Conservation (phyloP, 1,140 invertebrate genomes). For the Cylas formicarius region DNA sequence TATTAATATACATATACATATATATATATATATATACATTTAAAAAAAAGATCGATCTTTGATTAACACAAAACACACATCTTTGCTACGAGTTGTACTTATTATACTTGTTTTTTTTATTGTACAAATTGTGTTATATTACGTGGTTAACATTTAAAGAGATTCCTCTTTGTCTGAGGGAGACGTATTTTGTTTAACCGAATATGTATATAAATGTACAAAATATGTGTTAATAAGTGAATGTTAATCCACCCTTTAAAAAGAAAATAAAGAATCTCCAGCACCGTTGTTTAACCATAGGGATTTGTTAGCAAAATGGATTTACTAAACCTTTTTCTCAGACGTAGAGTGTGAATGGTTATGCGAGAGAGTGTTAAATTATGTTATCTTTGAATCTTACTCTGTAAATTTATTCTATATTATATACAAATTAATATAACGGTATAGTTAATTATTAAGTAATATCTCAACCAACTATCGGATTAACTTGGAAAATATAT, state of each 20-base stretch:
- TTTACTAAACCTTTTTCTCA: constrained; percentile 20
- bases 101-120: constrained; percentile 37
- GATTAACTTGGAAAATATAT: constrained; percentile 36
- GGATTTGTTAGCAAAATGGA: constrained; percentile 18
- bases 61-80: constrained; percentile 34
- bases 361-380: constrained; percentile 36
- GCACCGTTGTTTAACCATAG: constrained; percentile 23
- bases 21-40: no score
- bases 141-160: constrained; percentile 32
- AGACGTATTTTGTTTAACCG: no score
- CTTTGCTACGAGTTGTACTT: constrained; percentile 42
- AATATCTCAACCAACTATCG: constrained; percentile 39
- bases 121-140: constrained; percentile 43
- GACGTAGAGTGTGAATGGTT: constrained; percentile 34
- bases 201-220: constrained; percentile 38
- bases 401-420: constrained; percentile 43
- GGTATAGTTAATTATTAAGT: constrained; percentile 40
- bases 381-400: constrained; percentile 40
- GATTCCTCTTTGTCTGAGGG: constrained; percentile 32
- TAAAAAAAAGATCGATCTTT: constrained; percentile 22
- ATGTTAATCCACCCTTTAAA: constrained; percentile 28
- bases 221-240: constrained; percentile 33
- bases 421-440: constrained; percentile 40
- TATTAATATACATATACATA: no score
- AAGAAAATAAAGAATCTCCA: constrained; percentile 33